Evolutionary conservation across 2,888 invertebrate species (phyloP), one percentile per base, ranked within the genome.

Genomic region (Muscina levida): DNA sequence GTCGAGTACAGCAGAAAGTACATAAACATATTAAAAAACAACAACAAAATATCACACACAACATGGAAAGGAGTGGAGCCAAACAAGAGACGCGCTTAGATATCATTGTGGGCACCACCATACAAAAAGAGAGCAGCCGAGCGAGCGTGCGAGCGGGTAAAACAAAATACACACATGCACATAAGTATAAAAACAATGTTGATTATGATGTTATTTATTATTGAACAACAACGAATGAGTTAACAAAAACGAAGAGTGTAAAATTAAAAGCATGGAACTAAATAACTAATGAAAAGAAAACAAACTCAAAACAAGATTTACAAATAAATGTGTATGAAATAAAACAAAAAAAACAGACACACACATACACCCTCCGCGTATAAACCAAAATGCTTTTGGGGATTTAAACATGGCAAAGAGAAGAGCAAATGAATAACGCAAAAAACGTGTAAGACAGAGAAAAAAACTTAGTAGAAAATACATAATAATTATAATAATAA

Each of bases 261-360:
- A 11, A 51, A 17, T 17, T 2, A 51, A 15, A 51, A 19, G 22
- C 51, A 51, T 51, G 51, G 19, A 31, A 31, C 31, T 31, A 31
- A 3, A 31, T 31, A 31, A 31, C 3, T 53, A 22, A 19, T 11
- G 15, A 22, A 53, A 8, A 8, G 11, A 24, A 22, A 46, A 13
- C 2, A 62, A 70, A 66, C 67, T 62, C 53, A 53, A 78, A 72
- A 31, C 8, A 31, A 3, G 31, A 31, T 5, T 5, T 31, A 31
- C 8, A 31, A 31, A 31, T 31, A 31, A 31, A 31, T 31, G 8
- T 8, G 8, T 31, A 31, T 31, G 31, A 31, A 5, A 71, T 79
- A 22, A 72, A 17, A 71, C 66, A 72, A 79, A 70, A 26, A 73
- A 62, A 46, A 74, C 39, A 70, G 1, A 71, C 17, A 37, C 15